Conservation (phyloP, 1,140 invertebrate species). For the Listronotus oregonensis region DNA sequence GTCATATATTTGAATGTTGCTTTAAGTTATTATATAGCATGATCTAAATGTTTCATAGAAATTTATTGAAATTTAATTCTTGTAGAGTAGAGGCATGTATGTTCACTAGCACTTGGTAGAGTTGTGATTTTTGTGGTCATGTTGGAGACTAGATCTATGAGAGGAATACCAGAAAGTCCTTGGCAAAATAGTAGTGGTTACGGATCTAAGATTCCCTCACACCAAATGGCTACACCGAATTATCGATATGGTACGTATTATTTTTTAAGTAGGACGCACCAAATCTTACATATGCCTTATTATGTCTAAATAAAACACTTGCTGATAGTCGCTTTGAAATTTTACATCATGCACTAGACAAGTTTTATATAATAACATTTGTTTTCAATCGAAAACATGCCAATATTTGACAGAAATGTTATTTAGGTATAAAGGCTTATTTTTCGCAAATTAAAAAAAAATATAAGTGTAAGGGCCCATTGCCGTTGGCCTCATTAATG, state of each 20-base stretch:
- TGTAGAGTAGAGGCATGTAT: constrained; percentile 57
- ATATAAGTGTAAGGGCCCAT: too few species aligned
- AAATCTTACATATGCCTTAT: too few species aligned
- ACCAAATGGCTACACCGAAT: constrained; percentile 59
- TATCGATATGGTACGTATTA: constrained; percentile 53
- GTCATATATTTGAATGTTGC: constrained; percentile 7
- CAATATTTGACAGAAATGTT: too few species aligned
- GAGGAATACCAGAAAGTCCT: constrained; percentile 54
- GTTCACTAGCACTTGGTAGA: constrained; percentile 53
- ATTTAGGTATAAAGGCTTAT: too few species aligned
- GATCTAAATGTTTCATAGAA: constrained; percentile 26
- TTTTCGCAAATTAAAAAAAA: too few species aligned
- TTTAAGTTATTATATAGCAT: constrained; percentile 13
- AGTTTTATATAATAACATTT: too few species aligned
- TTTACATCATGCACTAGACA: too few species aligned
- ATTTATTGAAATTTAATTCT: constrained; percentile 36
- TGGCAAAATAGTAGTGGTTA: constrained; percentile 58
- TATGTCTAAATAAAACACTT: too few species aligned
- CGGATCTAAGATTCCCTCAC: constrained; percentile 53
- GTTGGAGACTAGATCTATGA: constrained; percentile 60
- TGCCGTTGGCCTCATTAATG: too few species aligned
- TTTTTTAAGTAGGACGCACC: too few species aligned
- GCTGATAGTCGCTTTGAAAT: too few species aligned
- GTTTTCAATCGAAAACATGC: too few species aligned
- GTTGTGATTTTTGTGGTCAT: constrained; percentile 54